Conservation (phyloP, 2,888 invertebrate species). For the Physocephala rufipes region DNA sequence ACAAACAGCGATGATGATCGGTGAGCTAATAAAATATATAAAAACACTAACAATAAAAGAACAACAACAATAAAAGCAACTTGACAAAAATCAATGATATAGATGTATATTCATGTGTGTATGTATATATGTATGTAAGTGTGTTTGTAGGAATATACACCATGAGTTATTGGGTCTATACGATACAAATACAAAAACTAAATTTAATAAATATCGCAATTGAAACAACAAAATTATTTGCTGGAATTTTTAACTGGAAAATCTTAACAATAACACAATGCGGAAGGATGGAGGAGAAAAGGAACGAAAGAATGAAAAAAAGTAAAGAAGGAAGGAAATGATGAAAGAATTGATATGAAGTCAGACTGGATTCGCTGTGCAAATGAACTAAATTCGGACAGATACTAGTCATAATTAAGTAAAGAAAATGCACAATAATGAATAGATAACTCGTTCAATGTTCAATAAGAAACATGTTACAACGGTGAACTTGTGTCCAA, state of each 20-base stretch:
- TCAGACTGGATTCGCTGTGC: no score
- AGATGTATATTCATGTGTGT: neutral
- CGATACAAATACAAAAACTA: no score
- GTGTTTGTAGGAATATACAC: no score
- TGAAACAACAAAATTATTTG: constrained; percentile 2
- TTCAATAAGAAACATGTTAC: no score
- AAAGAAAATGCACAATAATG: no score
- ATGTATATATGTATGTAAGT: no score
- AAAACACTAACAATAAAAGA: neutral
- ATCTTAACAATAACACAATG: neutral
- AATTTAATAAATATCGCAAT: no score
- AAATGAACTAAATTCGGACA: no score
- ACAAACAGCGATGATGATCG: constrained; percentile 14
- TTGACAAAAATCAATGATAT: neutral
- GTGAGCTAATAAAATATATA: neutral
- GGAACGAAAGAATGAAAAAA: neutral
- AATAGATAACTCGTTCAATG: no score
- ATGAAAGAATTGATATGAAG: neutral
- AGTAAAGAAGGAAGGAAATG: neutral
- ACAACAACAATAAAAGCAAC: neutral
- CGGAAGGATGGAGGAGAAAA: neutral
- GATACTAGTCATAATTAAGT: no score
- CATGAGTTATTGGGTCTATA: no score
- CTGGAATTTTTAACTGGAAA: constrained; percentile 20
- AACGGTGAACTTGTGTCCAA: no score